Evolutionary conservation across 1,140 invertebrate genomes (phyloP).

Genomic region (Nylanderia fulva): DNA sequence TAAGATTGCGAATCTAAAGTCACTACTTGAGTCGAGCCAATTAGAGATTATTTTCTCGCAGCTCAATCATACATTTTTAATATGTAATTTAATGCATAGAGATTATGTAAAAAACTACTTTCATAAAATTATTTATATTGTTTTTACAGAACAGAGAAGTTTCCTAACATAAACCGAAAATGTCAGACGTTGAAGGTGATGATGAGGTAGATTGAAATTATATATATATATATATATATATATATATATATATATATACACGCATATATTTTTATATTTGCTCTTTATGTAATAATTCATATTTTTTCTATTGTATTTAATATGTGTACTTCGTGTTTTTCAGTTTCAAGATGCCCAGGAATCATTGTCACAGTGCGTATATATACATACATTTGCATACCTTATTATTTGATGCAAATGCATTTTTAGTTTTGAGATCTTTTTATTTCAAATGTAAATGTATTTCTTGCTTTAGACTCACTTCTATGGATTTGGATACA

Average conservation of each 20-base stretch:
- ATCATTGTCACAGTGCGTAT: slow-evolving; percentile 75
- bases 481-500: slow-evolving; percentile 88
- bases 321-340: slow-evolving; percentile 68
- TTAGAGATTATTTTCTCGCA: neutral
- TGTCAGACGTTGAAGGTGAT: slow-evolving; percentile 82
- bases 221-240: too few relatives aligned
- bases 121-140: slow-evolving; percentile 34
- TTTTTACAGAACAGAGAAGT: slow-evolving; percentile 64
- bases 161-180: slow-evolving; percentile 70
- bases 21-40: neutral
- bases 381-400: slow-evolving; percentile 51
- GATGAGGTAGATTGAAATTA: slow-evolving; percentile 76
- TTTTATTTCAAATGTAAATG: neutral
- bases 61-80: too few relatives aligned
- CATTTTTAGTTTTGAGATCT: neutral
- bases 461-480: slow-evolving; percentile 74
- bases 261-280: neutral
- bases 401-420: slow-evolving; percentile 21
- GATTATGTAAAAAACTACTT: neutral
- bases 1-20: neutral
- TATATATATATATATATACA: too few relatives aligned
- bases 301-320: neutral
- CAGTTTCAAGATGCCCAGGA: slow-evolving; percentile 85
- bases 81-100: too few relatives aligned
- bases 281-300: neutral